Evolutionary conservation across 1,140 invertebrate species (phyloP), one percentile per base, ranked within the genome.

Genomic region (Hyphantria cunea): DNA sequence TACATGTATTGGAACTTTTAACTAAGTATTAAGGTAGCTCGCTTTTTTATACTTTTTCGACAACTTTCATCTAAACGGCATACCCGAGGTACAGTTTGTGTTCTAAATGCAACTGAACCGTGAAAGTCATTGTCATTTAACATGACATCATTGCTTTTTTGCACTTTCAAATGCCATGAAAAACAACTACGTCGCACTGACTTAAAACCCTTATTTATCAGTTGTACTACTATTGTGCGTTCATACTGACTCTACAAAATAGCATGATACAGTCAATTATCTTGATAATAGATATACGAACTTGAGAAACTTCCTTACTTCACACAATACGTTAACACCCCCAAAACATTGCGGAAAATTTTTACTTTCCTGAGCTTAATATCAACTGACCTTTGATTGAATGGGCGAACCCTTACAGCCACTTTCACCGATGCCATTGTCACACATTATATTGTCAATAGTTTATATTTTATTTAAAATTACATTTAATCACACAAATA

Each of bases 361-460:
- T 52, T 47, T 45, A 60, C 54, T 71, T 68, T 55, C 65, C 51
- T 59, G 58, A 60, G 53, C 32, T 66, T 12, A 49, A 25, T 65
- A 62, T 52, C 10, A 32, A 78, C 82, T 85, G 86, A 96, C 95
- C 95, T 95, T 92, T 95, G 94, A 91, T 95, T 96, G 92, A 96
- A 95, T 84, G 95, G 95, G 77, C 95, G 93, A 79, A 96, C 95
- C 84, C 95, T 93, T 67, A 96, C 95, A 73, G 95, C 95, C 76
- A 96, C 95, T 93, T 95, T 95, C 78, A 96, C 94, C 68, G 95
- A 95, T 81, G 95, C 94, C 95, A 96, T 96, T 86, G 74, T 90
- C 77, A 86, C 82, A 86, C 88, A 90, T 90, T 90, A 90, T 89
- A 89, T 82, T 81, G 70, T 82, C 66, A 81, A 74, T 82, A 78